phyloP scores from a whole-genome alignment of 2,113 vertebrate genomes.

The Cervus canadensis region DNA sequence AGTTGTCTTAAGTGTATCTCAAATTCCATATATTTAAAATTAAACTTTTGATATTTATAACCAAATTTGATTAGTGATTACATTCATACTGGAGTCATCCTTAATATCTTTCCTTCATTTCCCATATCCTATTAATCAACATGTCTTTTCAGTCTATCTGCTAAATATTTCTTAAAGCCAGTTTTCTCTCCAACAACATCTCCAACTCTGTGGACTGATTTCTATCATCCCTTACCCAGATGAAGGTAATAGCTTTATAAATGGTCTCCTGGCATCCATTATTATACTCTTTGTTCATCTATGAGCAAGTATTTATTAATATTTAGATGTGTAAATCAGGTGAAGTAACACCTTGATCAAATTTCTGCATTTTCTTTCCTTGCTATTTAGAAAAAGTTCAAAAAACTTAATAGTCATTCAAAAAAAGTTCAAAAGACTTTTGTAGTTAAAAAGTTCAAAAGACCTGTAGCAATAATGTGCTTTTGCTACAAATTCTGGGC shows the following conservation, averaged over 20 bases:
- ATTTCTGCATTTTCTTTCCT: background rate
- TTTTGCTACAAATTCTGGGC: background rate
- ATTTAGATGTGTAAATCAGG: constrained; percentile 1
- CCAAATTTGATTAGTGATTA: background rate
- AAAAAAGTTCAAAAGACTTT: background rate
- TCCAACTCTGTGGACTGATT: background rate
- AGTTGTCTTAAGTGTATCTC: background rate
- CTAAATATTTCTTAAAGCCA: background rate
- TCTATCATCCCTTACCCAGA: background rate
- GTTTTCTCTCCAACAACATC: background rate
- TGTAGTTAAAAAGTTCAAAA: background rate
- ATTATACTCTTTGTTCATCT: background rate
- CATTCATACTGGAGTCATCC: background rate
- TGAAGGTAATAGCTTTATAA: background rate
- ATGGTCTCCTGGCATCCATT: background rate
- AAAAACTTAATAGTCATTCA: background rate
- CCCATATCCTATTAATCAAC: background rate
- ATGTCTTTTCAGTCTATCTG: background rate
- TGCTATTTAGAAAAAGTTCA: background rate
- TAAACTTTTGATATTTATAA: background rate
- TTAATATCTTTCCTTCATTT: background rate
- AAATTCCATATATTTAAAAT: background rate
- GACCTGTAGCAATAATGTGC: background rate
- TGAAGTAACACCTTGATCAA: background rate
- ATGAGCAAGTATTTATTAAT: background rate